Base-by-base conservation (phyloP, 1,140 invertebrate genomes). In the Drosophila tsacasi region DNA sequence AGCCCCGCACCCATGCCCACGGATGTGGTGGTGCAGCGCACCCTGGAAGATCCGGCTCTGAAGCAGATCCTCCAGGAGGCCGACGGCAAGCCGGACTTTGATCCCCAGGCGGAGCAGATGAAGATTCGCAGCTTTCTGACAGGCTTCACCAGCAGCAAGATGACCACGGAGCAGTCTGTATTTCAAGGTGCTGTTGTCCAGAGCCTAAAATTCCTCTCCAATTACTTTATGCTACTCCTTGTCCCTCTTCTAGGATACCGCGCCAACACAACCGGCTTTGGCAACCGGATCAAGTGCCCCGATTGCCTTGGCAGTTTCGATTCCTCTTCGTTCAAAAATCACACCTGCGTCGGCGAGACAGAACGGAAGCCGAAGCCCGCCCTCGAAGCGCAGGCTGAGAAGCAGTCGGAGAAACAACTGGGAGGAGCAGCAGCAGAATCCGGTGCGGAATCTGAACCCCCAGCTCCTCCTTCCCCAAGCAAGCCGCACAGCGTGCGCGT, bases 101-200 rank as follows among this genome's bases (percentile, higher is more conserved):
- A 92, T 77, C 81, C 82, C 1, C 50, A 77, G 42, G 86, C 76
- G 25, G 86, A 92, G 47, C 78, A 79, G 13, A 49, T 76, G 12
- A 92, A 92, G 55, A 62, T 92, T 6, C 78, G 82, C 12, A 83
- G 91, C 13, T 92, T 89, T 64, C 42, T 92, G 8, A 68, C 83
- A 9, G 85, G 81, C 6, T 69, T 75, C 1, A 80, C 50, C 10
- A 62, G 61, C 23, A 61, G 19, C 32, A 81, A 80, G 25, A 68
- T 64, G 44, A 63, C 63, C 30, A 59, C 68, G 1, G 76, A 84
- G n/a, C 50, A 80, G 17, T 68, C 35, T 8, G 58, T 55, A 2
- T 49, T 67, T 35, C 76, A 65, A 9, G 58, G 62, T 68, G 46
- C 15, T 30, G 10, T 1, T 2, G 9, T 25, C 2, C 9, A 4